Conservation (phyloP, 2,797 vertebrate genomes). For the Parauchenoglanis punctatus region DNA sequence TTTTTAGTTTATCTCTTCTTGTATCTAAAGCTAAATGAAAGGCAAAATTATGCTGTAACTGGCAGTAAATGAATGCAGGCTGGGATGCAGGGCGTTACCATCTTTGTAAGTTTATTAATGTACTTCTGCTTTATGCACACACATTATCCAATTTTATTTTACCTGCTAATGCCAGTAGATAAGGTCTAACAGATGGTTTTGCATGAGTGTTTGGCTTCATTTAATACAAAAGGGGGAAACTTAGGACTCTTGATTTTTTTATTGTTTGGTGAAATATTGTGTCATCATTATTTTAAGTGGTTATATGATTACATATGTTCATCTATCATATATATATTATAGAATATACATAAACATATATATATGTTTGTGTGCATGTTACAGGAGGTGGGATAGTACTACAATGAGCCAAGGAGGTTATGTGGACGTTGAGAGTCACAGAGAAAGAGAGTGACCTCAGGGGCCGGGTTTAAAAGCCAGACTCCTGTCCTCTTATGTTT, state of each 20-base stretch:
- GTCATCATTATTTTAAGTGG: conserved; percentile 21
- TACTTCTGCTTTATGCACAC: conserved; percentile 31
- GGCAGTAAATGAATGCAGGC: conserved; percentile 45
- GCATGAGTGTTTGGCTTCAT: conserved; percentile 15
- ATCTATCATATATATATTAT: not conserved
- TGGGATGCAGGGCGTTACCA: conserved; percentile 25
- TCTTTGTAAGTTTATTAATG: conserved; percentile 36
- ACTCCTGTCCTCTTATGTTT: conserved; percentile 89
- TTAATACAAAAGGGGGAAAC: conserved; percentile 24
- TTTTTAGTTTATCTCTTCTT: conserved; percentile 61
- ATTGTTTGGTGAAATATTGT: conserved; percentile 36
- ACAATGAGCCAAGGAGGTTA: conserved; percentile 33
- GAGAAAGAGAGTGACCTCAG: conserved; percentile 54
- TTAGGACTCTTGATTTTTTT: not conserved
- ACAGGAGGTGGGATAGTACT: conserved; percentile 41
- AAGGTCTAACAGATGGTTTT: conserved; percentile 42
- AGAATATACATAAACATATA: no score
- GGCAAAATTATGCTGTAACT: conserved; percentile 47
- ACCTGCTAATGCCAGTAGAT: conserved; percentile 41
- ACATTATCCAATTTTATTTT: conserved; percentile 28
- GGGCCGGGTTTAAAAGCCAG: conserved; percentile 85
- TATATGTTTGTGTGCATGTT: conserved; percentile 2
- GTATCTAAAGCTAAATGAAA: conserved; percentile 55
- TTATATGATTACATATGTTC: conserved; percentile 16
- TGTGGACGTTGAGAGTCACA: conserved; percentile 42